Conservation (phyloP, 2,888 invertebrate species). For the Athripsodes cinereus region DNA sequence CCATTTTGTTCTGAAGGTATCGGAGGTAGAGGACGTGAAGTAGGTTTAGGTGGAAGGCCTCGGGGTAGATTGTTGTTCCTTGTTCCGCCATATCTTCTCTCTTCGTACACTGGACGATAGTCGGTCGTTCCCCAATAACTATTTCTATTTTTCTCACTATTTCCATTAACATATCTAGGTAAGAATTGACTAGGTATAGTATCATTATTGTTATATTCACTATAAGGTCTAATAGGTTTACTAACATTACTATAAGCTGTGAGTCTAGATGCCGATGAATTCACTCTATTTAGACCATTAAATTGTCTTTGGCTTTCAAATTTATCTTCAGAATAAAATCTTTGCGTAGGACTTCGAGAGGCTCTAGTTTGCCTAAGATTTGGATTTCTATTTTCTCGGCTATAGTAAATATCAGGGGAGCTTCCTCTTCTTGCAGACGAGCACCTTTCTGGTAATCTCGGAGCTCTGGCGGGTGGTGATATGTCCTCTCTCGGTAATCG, state of each 20-base stretch:
- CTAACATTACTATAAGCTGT: slow-evolving; percentile 17
- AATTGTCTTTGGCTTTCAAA: slow-evolving; percentile 21
- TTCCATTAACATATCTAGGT: slow-evolving; percentile 22
- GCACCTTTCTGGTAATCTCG: slow-evolving; percentile 19
- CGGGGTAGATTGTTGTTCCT: slow-evolving; percentile 39
- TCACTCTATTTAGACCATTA: slow-evolving; percentile 20
- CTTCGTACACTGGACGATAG: slow-evolving; percentile 22
- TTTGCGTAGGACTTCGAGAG: slow-evolving; percentile 25
- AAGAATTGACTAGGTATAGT: slow-evolving; percentile 23
- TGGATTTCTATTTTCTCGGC: slow-evolving; percentile 22
- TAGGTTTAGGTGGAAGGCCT: slow-evolving; percentile 40
- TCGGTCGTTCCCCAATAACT: slow-evolving; percentile 25
- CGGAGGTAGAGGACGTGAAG: slow-evolving; percentile 38
- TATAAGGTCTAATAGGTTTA: slow-evolving; percentile 24
- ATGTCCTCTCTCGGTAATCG: slow-evolving; percentile 16
- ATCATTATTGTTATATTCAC: slow-evolving; percentile 27
- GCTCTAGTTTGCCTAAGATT: slow-evolving; percentile 18
- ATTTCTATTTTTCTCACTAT: slow-evolving; percentile 21
- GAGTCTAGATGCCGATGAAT: slow-evolving; percentile 25
- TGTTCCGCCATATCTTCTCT: slow-evolving; percentile 13
- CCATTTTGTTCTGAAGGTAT: slow-evolving; percentile 33
- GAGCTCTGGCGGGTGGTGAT: slow-evolving; percentile 21
- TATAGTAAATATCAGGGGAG: slow-evolving; percentile 24
- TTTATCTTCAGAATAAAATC: slow-evolving; percentile 21
- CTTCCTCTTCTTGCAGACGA: slow-evolving; percentile 25